Conservation (phyloP, 2,797 vertebrate species). For the Morus bassanus region DNA sequence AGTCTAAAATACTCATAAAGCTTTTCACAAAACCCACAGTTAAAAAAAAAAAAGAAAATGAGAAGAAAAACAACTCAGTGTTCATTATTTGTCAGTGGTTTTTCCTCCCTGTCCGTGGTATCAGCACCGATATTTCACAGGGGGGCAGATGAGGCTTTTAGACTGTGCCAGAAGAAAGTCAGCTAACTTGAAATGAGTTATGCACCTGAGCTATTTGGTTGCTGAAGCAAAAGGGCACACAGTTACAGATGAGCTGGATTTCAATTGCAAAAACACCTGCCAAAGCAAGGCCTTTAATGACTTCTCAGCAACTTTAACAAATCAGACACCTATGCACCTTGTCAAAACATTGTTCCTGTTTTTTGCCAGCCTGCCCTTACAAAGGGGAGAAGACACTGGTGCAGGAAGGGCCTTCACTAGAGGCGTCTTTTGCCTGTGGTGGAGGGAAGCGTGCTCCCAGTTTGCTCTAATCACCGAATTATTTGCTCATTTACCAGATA, state of each 20-base stretch:
- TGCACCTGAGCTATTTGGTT: slow-evolving; percentile 13
- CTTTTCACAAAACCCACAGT: background rate
- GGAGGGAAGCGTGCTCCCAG: background rate
- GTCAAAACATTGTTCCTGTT: background rate
- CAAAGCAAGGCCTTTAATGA: background rate
- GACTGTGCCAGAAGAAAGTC: background rate
- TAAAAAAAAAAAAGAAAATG: background rate
- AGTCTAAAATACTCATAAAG: background rate
- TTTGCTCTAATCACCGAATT: background rate
- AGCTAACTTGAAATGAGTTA: background rate
- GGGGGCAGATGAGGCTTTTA: background rate
- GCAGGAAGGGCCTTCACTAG: background rate
- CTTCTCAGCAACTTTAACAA: background rate
- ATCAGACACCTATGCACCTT: background rate
- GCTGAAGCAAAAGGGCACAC: background rate
- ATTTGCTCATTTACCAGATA: background rate
- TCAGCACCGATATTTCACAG: background rate
- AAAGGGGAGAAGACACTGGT: background rate
- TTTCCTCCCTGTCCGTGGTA: background rate
- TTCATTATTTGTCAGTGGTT: background rate
- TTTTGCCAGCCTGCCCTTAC: background rate
- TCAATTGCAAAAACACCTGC: background rate
- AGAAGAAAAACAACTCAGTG: background rate
- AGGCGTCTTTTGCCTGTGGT: background rate
- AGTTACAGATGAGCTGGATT: background rate